Base-by-base conservation (phyloP, 2,888 invertebrate genomes). In the Dioctria linearis region DNA sequence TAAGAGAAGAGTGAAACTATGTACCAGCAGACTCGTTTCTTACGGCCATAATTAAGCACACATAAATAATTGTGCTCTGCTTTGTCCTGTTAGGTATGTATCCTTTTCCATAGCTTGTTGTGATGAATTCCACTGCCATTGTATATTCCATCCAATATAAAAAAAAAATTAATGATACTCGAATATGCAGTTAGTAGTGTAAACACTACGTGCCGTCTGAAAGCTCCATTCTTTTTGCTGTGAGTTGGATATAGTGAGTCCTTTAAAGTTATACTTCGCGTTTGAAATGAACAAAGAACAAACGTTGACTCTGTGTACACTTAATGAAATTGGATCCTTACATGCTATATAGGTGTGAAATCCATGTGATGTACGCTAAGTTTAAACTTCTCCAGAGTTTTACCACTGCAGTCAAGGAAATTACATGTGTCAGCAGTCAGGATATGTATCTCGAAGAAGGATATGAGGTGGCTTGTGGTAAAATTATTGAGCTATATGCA, bases 21-120 rank as follows among this genome's bases (percentile, higher is more conserved):
- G 25, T 25, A 46, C 42, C 11, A 46, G 63, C 49, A 63, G 63
- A 76, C 63, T 49, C 76, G 46, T 76, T 76, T 13, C 43, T 76
- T 76, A 76, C n/a, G 76, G 54, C 76, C 39, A 76, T 76, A 76
- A 76, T 76, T 76, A 76, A 76, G 76, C 76, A 63, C 49, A 76
- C 46, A 76, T 76, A 63, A 76, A 76, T 25, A 25, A 25, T 76
- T 76, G 61, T 76, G 63, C 76, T 61, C 49, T 76, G 49, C 63
- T 49, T 76, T 63, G 63, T 76, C 37, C 63, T 46, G 40, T 25
- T 57, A 73, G 61, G 51, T 57, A 25, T 25, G 25, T 25, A 42
- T 76, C 63, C 63, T 8, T 61, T 76, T 63, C 49, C 25, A 25
- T 0, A 25, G 25, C 76, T 46, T 49, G 61, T 46, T 76, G 43